Evolutionary conservation across 2,113 vertebrate species (phyloP), one percentile per base, ranked within the genome.

Genomic region (Scophthalmus maximus): DNA sequence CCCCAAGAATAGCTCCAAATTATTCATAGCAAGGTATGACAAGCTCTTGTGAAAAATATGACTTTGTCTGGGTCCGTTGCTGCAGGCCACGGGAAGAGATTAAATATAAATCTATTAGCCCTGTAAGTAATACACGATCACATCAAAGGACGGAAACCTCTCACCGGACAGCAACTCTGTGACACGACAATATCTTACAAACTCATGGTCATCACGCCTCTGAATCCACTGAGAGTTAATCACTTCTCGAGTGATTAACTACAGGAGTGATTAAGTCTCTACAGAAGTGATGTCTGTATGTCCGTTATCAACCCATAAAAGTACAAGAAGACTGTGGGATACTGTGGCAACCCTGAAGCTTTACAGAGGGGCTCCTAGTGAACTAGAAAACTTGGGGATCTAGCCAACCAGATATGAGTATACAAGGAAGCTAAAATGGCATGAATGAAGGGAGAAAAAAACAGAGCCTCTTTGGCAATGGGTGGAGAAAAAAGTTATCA

Each of bases 1-100:
- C 57, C 86, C 86, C 68, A 72, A 56, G 83, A 89, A 86, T 88
- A 88, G 86, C 71, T 76, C 68, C 88, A 86, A 83, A 86, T 89
- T 83, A 88, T 88, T 89, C 84, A 88, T 76, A 36, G 82, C 17
- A 27, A 76, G 73, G 79, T 78, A 50, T 78, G 79, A 87, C 83
- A 73, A 66, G 66, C 64, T 73, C 34, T 8, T 67, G 70, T 83
- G 82, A 87, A 79, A 79, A 83, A 84, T 78, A 62, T 36, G 62
- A 71, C 74, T 26, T 42, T 62, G 57, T 79, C 82, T 83, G 60
- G 69, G 74, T 78, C 73, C 70, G 25, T 44, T 11, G 71, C 76
- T 81, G 75, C 67, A 68, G 83, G 81, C 70, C 78, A 25, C 12
- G 3, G 25, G 64, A 63, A 58, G 44, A 84, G 67, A 73, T 74